Evolutionary conservation across 2,797 vertebrate genomes (phyloP), one percentile per base, ranked within the genome.

Genomic region (Scarus forsteni): DNA sequence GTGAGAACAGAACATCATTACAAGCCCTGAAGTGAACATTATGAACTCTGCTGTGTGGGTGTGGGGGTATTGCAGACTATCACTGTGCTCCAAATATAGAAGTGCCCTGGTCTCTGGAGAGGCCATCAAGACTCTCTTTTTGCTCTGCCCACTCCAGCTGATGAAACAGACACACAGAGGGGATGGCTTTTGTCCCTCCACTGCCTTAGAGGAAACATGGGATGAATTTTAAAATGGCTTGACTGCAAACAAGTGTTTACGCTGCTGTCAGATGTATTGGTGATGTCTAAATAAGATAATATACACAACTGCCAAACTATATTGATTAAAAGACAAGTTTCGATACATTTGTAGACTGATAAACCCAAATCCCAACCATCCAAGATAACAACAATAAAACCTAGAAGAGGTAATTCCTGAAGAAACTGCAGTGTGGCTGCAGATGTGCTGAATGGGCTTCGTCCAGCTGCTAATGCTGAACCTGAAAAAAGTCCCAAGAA

Each of bases 51-150:
- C 48, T 49, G 5, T 71, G 27, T 70, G 27, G 67, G 14, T 34
- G 45, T 13, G 60, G 46, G 35, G 8, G 50, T n/a, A 27, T 60
- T 10, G 5, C 55, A 39, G 58, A 44, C 71, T 75, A 80, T 82
- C 70, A 56, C 65, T 50, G 55, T 27, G 60, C 11, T 75, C 79
- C 83, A 86, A 74, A 89, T 89, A 90, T 84, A 89, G 88, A 84
- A 83, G 66, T 66, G 49, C 54, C 50, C 34, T 45, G 53, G 82
- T 80, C 75, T 82, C 87, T 77, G 68, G 75, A 85, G 89, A 89
- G 81, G 7, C 80, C 81, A 75, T 85, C 71, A 80, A 79, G 83
- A 69, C 76, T 56, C 77, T 74, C 53, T 66, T 71, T 83, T 46
- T 52, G 45, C 74, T 85, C 80, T 76, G 76, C 77, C 69, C 79